phyloP scores from a whole-genome alignment of 2,113 vertebrate genomes.

The Melanocharis versteri region DNA sequence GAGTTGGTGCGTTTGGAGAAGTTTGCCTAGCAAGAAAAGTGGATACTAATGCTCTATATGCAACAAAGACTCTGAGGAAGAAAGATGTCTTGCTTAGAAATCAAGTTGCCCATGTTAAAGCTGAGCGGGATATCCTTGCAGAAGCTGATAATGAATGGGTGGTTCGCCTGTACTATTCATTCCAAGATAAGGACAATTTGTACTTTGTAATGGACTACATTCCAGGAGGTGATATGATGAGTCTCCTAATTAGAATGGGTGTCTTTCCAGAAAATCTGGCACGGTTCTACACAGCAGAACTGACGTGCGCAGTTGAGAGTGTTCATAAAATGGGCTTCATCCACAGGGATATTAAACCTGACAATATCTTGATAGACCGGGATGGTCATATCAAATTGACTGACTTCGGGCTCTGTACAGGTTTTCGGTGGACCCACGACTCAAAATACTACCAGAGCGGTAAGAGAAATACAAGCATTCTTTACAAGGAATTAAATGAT shows the following conservation, averaged over 20 bases:
- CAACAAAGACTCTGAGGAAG: slow-evolving; percentile 98
- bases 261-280: slow-evolving; percentile 96
- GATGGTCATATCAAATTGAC: slow-evolving; percentile 98
- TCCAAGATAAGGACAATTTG: slow-evolving; percentile 97
- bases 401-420: slow-evolving; percentile 96
- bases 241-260: slow-evolving; percentile 93
- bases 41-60: slow-evolving; percentile 94
- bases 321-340: slow-evolving; percentile 99
- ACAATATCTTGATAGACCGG: slow-evolving; percentile 96
- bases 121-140: slow-evolving; percentile 95
- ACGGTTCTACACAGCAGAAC: slow-evolving; percentile 95
- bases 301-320: slow-evolving; percentile 95
- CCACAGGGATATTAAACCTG: slow-evolving; percentile 98
- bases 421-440: slow-evolving; percentile 98
- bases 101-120: slow-evolving; percentile 98
- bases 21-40: slow-evolving; percentile 95
- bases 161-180: slow-evolving; percentile 97
- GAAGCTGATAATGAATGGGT: slow-evolving; percentile 99
- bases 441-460: slow-evolving; percentile 99
- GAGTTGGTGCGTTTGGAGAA: slow-evolving; percentile 96
- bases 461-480: slow-evolving; percentile 68
- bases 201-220: slow-evolving; percentile 99
- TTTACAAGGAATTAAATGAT: neutral
- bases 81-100: slow-evolving; percentile 96
- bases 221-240: slow-evolving; percentile 99